Percentiles rank a stretch among this genome's conserved stretches.
phyloP scores from a whole-genome alignment of 2,113 vertebrate genomes.

The Formicarius rufipectus region DNA sequence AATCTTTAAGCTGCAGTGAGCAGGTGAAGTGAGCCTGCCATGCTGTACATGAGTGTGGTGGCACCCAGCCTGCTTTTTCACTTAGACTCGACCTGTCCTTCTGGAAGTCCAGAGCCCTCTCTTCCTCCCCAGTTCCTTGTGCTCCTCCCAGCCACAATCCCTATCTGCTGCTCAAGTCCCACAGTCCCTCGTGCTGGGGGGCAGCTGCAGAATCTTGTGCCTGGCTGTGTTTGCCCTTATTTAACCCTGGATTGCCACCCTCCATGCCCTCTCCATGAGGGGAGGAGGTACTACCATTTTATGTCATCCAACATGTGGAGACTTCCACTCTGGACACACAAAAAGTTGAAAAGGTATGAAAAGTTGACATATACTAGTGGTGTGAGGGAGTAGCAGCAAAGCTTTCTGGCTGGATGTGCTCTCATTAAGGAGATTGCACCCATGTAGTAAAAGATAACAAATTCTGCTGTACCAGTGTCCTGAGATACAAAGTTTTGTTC shows the following conservation, averaged over 20 bases:
- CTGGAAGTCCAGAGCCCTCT: neutral
- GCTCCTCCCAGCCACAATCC: neutral
- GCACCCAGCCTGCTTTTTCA: neutral
- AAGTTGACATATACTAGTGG: neutral
- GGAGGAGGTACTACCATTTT: neutral
- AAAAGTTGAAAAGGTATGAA: neutral
- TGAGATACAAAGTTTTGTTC: neutral
- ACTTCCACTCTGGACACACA: neutral
- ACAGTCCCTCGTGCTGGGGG: neutral
- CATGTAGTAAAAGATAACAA: fast-evolving
- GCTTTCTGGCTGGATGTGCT: neutral
- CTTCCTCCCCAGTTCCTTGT: neutral
- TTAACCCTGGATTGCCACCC: neutral
- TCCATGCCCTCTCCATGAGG: neutral
- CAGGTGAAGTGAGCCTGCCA: neutral
- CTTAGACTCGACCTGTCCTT: fast-evolving
- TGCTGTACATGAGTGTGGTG: neutral
- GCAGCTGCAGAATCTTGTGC: neutral
- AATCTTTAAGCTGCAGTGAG: neutral
- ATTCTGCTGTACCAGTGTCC: neutral
- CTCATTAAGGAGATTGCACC: neutral
- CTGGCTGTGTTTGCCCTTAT: neutral
- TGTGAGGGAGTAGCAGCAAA: neutral
- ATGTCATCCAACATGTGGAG: neutral
- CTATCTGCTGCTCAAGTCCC: neutral